Percentiles rank a stretch among this genome's conserved stretches.
phyloP scores from a whole-genome alignment of 2,113 vertebrate species.

The Bucco capensis region DNA sequence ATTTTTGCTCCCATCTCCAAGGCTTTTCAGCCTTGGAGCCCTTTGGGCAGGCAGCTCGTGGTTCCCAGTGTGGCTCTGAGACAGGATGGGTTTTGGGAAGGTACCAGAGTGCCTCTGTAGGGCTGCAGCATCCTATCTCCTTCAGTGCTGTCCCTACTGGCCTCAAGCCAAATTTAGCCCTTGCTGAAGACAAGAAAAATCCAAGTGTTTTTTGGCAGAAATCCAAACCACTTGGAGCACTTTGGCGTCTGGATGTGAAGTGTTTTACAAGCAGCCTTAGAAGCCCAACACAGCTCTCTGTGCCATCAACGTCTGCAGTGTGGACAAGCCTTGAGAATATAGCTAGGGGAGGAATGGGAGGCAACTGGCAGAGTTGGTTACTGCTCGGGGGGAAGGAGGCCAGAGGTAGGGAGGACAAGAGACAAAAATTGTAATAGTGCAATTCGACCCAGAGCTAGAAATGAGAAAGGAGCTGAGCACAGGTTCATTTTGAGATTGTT shows the following conservation, averaged over 20 bases:
- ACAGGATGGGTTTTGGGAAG: background rate
- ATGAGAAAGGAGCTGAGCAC: background rate
- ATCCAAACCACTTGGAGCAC: slow-evolving; percentile 58
- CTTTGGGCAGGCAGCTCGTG: background rate
- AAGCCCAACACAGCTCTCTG: slow-evolving; percentile 18
- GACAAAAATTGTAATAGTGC: background rate
- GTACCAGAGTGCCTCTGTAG: background rate
- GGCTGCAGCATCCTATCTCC: slow-evolving; percentile 7
- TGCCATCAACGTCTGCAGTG: slow-evolving; percentile 39
- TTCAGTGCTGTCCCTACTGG: slow-evolving; percentile 35
- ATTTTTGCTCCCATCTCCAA: background rate
- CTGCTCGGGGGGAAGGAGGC: background rate
- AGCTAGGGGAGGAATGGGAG: background rate
- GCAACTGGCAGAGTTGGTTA: background rate
- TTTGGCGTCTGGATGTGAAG: slow-evolving; percentile 61
- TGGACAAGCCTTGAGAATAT: slow-evolving; percentile 30
- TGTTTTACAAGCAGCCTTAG: slow-evolving; percentile 63
- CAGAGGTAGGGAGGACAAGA: background rate
- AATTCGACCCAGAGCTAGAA: background rate
- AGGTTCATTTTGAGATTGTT: background rate
- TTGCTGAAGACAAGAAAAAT: slow-evolving; percentile 43
- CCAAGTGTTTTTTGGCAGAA: slow-evolving; percentile 62
- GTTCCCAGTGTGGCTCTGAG: background rate
- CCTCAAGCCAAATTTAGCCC: slow-evolving; percentile 37
- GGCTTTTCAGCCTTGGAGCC: background rate